Evolutionary conservation across 1,140 invertebrate species (phyloP).

Genomic region (Cydia amplana): DNA sequence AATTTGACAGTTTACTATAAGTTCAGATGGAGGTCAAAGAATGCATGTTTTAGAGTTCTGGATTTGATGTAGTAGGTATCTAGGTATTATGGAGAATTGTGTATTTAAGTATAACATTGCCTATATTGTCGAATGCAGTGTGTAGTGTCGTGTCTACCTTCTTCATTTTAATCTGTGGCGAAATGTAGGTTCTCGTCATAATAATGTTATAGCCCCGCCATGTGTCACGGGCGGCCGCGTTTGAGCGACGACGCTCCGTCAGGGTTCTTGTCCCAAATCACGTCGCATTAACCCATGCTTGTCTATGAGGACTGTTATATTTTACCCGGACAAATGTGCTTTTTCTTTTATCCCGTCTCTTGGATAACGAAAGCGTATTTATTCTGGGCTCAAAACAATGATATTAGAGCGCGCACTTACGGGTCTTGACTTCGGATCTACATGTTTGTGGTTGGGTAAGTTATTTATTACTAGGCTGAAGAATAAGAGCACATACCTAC

Average conservation of each 20-base stretch:
- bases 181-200: conserved; percentile 44
- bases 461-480: neutral
- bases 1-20: too few relatives aligned
- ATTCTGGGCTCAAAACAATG: conserved; percentile 18
- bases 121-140: too few relatives aligned
- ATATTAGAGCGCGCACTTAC: neutral
- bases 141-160: too few relatives aligned
- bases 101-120: too few relatives aligned
- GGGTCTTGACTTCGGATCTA: neutral
- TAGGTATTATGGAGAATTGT: too few relatives aligned
- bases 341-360: conserved; percentile 27
- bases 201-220: conserved; percentile 52
- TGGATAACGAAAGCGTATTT: conserved; percentile 18
- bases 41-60: too few relatives aligned
- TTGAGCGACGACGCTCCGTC: conserved; percentile 46
- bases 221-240: conserved; percentile 46
- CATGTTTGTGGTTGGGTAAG: neutral
- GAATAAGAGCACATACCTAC: neutral
- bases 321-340: conserved; percentile 30
- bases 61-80: too few relatives aligned
- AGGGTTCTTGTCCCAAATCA: conserved; percentile 51
- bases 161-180: neutral
- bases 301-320: conserved; percentile 27
- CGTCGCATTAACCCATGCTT: conserved; percentile 45
- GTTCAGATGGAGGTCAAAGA: too few relatives aligned